Base-by-base conservation (phyloP, 1,140 invertebrate genomes). In the Laodelphax striatellus region DNA sequence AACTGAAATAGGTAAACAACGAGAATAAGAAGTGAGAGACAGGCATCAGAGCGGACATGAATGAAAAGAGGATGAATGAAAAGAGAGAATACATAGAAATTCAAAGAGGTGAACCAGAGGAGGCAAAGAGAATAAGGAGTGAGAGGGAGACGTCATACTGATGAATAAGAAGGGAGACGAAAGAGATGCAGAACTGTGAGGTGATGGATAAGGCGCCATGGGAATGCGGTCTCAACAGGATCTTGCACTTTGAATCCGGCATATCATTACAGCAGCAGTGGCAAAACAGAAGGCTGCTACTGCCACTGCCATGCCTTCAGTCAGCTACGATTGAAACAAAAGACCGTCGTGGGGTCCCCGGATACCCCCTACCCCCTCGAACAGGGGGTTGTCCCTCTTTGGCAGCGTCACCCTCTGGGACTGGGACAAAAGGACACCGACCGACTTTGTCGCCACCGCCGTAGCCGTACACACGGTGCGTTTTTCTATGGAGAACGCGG, bases 201-300 rank as follows among this genome's bases (percentile, higher is more conserved):
- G 43, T 58, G 57, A 58, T 34, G 46, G 57, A 58, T 58, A 28
- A 50, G 46, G 21, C 42, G 57, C 22, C 46, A 4, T 13, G 57
- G 57, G 57, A 52, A 10, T 52, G 24, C 11, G 44, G 57, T 58
- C 57, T 58, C 57, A 58, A 58, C 57, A 58, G 57, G 44, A 58
- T 50, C 22, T 43, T 34, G 16, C 43, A 58, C 57, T 58, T 50
- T 16, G 54, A 28, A 38, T 31, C 17, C 24, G 42, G 57, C 44
- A 58, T 58, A 58, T 50, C 43, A 58, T 58, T 58, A 58, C 43
- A 21, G 21, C n/a, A 2, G 14, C 11, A 24, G n/a, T n/a, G n/a
- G n/a, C n/a, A n/a, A n/a, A n/a, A n/a, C 21, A 28, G 52, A 44
- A 14, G 43, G 17, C 17, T 14, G 17, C 43, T 9, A 44, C 43